Percentiles rank a stretch among this genome's conserved stretches.
Conservation (phyloP, 2,888 invertebrate genomes). For the Pedicia rivosa region DNA sequence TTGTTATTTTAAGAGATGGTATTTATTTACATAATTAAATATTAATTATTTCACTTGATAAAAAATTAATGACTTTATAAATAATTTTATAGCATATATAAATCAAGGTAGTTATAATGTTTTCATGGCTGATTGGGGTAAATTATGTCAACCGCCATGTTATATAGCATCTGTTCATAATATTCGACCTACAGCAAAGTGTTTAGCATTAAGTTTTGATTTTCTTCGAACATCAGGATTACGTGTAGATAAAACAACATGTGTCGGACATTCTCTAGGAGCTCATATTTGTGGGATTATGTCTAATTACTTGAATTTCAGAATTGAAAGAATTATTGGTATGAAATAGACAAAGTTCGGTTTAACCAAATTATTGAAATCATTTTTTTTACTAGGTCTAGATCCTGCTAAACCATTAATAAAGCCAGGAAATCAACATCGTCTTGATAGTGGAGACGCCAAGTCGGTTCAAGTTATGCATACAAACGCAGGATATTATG, state of each 20-base stretch:
- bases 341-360: conserved; percentile 13
- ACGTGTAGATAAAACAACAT: conserved; percentile 46
- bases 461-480: conserved; percentile 62
- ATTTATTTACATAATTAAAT: conserved; percentile 13
- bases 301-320: conserved; percentile 52
- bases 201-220: conserved; percentile 47
- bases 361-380: no score
- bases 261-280: conserved; percentile 63
- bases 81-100: conserved; percentile 42
- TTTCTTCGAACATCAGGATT: conserved; percentile 47
- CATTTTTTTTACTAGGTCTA: conserved; percentile 31
- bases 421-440: conserved; percentile 38
- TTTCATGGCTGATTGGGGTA: conserved; percentile 64
- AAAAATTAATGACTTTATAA: neutral
- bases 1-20: conserved; percentile 58
- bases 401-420: conserved; percentile 63
- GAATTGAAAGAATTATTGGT: conserved; percentile 58
- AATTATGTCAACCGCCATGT: conserved; percentile 49
- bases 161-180: conserved; percentile 63
- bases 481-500: conserved; percentile 66
- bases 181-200: conserved; percentile 51
- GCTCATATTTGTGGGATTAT: conserved; percentile 63
- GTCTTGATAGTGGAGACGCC: conserved; percentile 57
- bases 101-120: conserved; percentile 60
- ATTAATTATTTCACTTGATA: neutral